Conservation (phyloP, 2,888 invertebrate genomes). For the Hipparchia sbordonii region DNA sequence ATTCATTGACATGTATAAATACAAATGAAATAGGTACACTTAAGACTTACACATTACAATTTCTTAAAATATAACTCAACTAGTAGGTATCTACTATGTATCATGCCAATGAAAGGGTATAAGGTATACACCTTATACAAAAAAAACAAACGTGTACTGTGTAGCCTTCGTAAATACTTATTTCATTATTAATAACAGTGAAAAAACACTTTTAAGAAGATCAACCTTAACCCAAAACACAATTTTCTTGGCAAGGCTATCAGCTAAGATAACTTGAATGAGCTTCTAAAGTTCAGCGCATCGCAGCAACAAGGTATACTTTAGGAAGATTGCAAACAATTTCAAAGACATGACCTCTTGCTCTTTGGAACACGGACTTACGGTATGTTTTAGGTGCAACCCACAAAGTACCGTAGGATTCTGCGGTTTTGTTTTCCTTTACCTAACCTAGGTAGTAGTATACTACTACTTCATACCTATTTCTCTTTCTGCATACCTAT, state of each 20-base stretch:
- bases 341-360: slow-evolving; percentile 28
- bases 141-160: too few species aligned
- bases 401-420: slow-evolving; percentile 16
- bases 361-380: slow-evolving; percentile 19
- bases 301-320: slow-evolving; percentile 8
- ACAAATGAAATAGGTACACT: too few species aligned
- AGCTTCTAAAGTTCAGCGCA: slow-evolving; percentile 19
- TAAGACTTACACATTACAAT: too few species aligned
- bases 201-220: not conserved
- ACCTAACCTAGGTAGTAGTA: not conserved
- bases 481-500: too few species aligned
- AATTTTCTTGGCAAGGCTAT: slow-evolving; percentile 6
- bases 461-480: too few species aligned
- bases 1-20: too few species aligned
- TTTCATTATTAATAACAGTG: too few species aligned
- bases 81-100: too few species aligned
- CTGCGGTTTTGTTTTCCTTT: slow-evolving; percentile 12
- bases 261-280: slow-evolving; percentile 1
- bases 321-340: slow-evolving; percentile 25
- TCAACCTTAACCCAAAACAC: slow-evolving; percentile 14
- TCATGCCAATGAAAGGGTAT: too few species aligned
- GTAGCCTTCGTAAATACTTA: too few species aligned
- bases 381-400: slow-evolving; percentile 11
- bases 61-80: too few species aligned
- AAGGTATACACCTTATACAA: too few species aligned